Percentiles rank a stretch among this genome's conserved stretches.
These are phyloP conservation scores for Thaumetopoea pityocampa DNA, from an alignment of 1,140 invertebrate genomes.

Conservation along the genomic window DNA sequence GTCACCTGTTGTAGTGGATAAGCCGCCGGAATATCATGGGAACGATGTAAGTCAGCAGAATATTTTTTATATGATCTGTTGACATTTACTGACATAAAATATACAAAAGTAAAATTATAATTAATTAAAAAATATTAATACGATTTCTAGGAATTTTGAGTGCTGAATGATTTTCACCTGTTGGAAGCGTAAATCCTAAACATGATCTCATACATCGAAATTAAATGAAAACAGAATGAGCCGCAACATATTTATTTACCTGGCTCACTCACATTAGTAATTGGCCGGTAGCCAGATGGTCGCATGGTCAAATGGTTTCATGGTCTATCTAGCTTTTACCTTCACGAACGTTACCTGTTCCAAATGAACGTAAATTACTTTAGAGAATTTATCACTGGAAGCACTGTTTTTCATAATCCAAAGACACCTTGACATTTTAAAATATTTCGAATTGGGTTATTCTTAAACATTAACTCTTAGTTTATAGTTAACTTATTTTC, in stretches of 20 bases:
- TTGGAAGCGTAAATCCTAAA: slow-evolving; percentile 3
- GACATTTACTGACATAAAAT: slow-evolving; percentile 2
- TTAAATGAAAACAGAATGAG: slow-evolving; percentile 11
- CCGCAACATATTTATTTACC: slow-evolving; percentile 13
- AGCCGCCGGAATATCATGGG: slow-evolving; percentile 63
- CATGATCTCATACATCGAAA: slow-evolving; percentile 4
- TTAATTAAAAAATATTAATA: not conserved
- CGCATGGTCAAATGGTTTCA: slow-evolving; percentile 20
- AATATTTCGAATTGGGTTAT: too few species aligned
- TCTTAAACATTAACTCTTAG: too few species aligned
- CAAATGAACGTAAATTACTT: slow-evolving; percentile 1
- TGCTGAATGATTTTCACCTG: not conserved
- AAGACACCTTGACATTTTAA: too few species aligned
- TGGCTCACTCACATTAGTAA: slow-evolving; percentile 12
- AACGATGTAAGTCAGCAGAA: slow-evolving; percentile 43
- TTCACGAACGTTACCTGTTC: slow-evolving; percentile 1
- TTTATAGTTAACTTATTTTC: too few species aligned
- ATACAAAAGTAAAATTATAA: not conserved
- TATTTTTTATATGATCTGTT: too few species aligned
- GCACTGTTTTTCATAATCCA: too few species aligned
- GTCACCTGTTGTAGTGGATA: slow-evolving; percentile 67
- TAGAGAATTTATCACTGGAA: too few species aligned
- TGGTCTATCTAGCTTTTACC: slow-evolving; percentile 7
- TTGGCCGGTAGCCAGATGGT: slow-evolving; percentile 22
- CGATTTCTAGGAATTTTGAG: not conserved